phyloP scores from a whole-genome alignment of 1,140 invertebrate genomes.

The Lordiphosa collinella region DNA sequence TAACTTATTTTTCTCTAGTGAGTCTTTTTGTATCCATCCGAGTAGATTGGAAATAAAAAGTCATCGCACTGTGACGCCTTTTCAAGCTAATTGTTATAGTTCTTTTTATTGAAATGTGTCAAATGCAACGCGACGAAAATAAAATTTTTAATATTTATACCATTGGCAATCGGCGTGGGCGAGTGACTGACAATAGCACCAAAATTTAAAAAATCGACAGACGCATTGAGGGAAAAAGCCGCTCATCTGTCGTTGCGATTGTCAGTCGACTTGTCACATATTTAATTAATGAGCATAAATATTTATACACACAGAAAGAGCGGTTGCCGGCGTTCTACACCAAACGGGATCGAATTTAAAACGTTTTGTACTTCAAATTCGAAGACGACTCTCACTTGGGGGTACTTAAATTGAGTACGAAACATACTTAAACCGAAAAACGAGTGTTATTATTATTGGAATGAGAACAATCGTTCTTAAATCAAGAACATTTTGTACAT shows the following conservation, averaged over 20 bases:
- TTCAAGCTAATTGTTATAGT: constrained; percentile 42
- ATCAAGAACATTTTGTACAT: too few relatives aligned
- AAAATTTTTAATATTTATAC: constrained; percentile 49
- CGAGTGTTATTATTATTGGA: too few relatives aligned
- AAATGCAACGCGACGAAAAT: constrained; percentile 53
- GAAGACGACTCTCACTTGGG: too few relatives aligned
- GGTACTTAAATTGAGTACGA: too few relatives aligned
- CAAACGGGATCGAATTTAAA: constrained; percentile 1
- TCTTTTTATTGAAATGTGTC: constrained; percentile 60
- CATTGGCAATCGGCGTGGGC: background rate
- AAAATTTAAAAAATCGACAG: constrained; percentile 13
- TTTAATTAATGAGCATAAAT: constrained; percentile 47
- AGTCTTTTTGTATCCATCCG: background rate
- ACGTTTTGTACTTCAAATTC: too few relatives aligned
- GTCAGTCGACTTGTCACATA: constrained; percentile 45
- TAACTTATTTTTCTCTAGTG: too few relatives aligned
- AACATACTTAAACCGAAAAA: too few relatives aligned
- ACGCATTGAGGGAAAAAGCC: constrained; percentile 8
- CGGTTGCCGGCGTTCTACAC: too few relatives aligned
- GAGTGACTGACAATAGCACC: background rate
- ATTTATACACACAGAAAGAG: constrained; percentile 24
- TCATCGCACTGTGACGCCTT: constrained; percentile 16
- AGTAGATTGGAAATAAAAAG: constrained; percentile 21
- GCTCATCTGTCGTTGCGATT: background rate
- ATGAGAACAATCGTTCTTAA: too few relatives aligned